Evolutionary conservation across 1,140 invertebrate species (phyloP).

Genomic region (Pseudomyrmex dendroicus): DNA sequence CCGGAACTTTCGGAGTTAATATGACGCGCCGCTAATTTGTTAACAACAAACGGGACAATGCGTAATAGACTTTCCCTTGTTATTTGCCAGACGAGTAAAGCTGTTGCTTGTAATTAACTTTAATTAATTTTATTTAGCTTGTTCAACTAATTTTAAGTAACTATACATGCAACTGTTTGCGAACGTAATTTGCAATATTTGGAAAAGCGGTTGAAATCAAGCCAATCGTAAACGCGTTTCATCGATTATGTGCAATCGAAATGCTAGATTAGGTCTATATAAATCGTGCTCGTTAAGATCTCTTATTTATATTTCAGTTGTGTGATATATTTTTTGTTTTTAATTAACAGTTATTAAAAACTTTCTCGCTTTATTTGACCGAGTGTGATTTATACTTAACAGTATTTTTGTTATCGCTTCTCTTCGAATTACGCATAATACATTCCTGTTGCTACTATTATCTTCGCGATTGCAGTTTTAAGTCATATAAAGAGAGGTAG

Average conservation of each 20-base stretch:
- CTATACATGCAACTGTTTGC: slow-evolving; percentile 35
- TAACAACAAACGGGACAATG: slow-evolving; percentile 54
- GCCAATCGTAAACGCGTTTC: not conserved
- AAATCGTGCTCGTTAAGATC: not conserved
- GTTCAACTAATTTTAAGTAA: slow-evolving; percentile 59
- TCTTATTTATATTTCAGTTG: not conserved
- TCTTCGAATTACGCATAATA: not conserved
- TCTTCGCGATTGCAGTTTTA: slow-evolving; percentile 14
- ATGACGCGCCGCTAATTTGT: slow-evolving; percentile 61
- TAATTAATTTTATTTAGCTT: slow-evolving; percentile 58
- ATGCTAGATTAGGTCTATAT: not conserved
- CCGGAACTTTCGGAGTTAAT: slow-evolving; percentile 53
- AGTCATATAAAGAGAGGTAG: slow-evolving; percentile 21
- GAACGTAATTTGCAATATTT: slow-evolving; percentile 45
- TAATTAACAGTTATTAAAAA: not conserved
- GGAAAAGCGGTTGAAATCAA: slow-evolving; percentile 11
- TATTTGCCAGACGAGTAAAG: slow-evolving; percentile 50
- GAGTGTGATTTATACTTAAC: too few relatives aligned
- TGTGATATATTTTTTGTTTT: not conserved
- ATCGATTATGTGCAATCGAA: not conserved
- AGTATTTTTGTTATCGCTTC: not conserved
- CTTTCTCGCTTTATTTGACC: not conserved
- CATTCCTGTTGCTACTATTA: not conserved
- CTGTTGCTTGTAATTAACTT: slow-evolving; percentile 56
- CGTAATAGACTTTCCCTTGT: slow-evolving; percentile 56